Evolutionary conservation across 1,140 invertebrate genomes (phyloP), one percentile per base, ranked within the genome.

Genomic region (Lasioglossum baleicum): DNA sequence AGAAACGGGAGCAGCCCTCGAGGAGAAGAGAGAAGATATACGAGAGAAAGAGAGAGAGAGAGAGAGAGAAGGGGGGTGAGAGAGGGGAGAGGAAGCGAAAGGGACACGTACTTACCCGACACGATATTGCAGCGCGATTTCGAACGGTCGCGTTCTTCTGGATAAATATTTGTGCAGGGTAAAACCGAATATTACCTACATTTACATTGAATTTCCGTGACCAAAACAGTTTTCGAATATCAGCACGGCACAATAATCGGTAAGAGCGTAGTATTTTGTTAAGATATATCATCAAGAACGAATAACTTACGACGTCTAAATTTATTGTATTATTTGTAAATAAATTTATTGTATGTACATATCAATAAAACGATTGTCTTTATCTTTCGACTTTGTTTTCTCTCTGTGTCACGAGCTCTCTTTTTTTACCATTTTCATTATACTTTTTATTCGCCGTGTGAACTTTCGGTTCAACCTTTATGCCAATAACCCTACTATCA

Each of bases 261-360:
- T 90, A 90, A 89, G 79, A 86, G 70, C 83, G 86, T 91, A 91
- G 89, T 91, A 90, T 91, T 91, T 90, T 90, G 90, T 90, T 90
- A 90, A 89, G 80, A 76, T 80, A 89, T 86, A 87, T 83, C 87
- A 87, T 84, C 84, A 85, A 83, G 75, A 81, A 82, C 77, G 82
- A 85, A 80, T 83, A 88, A 83, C 74, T 83, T 83, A 87, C 83
- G 83, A 75, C 83, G 82, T 88, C 86, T 83, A 86, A 87, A 82
- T 86, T 88, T 81, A 87, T 80, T 87, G 82, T 86, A 83, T 86
- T 86, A 87, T 88, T 90, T 91, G 90, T 91, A 91, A 92, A 92
- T 91, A 92, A 91, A 90, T 88, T 90, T 77, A 90, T 89, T 92
- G 90, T 92, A 92, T 91, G 90, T 91, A 92, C 91, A 92, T 92